Conservation (phyloP, 2,113 vertebrate species). For the Notothenia rossii region DNA sequence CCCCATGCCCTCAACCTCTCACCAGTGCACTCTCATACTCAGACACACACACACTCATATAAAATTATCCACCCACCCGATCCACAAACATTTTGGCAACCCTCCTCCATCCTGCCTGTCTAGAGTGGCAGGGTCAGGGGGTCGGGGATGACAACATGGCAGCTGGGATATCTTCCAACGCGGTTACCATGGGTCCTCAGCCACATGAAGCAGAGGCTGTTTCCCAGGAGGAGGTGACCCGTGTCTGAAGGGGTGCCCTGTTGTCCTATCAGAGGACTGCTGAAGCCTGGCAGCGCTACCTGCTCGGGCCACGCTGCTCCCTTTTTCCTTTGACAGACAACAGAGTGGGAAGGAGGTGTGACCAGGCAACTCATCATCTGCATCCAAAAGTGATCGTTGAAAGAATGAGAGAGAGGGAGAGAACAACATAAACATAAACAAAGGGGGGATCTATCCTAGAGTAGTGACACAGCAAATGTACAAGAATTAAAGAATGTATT, state of each 20-base stretch:
- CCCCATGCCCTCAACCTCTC: constrained; percentile 4
- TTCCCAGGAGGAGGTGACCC: constrained; percentile 79
- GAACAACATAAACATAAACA: neutral
- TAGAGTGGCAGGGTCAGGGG: constrained; percentile 71
- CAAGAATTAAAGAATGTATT: neutral
- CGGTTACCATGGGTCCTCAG: constrained; percentile 40
- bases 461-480: neutral
- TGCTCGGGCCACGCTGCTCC: constrained; percentile 44
- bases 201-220: constrained; percentile 52
- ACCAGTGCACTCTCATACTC: neutral
- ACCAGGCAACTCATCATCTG: constrained; percentile 44
- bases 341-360: constrained; percentile 49
- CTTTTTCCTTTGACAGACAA: constrained; percentile 66
- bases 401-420: neutral
- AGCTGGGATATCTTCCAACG: constrained; percentile 65
- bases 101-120: constrained; percentile 49
- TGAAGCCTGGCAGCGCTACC: constrained; percentile 73
- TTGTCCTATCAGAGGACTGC: constrained; percentile 74
- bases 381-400: constrained; percentile 3
- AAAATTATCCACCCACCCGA: constrained; percentile 22
- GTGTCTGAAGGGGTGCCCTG: constrained; percentile 77
- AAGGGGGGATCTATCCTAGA: neutral
- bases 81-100: constrained; percentile 46
- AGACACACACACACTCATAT: neutral
- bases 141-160: constrained; percentile 75